These are phyloP conservation scores for Pangasius krempfi DNA, from an alignment of 2,797 vertebrate species.

Conservation along the genomic window DNA sequence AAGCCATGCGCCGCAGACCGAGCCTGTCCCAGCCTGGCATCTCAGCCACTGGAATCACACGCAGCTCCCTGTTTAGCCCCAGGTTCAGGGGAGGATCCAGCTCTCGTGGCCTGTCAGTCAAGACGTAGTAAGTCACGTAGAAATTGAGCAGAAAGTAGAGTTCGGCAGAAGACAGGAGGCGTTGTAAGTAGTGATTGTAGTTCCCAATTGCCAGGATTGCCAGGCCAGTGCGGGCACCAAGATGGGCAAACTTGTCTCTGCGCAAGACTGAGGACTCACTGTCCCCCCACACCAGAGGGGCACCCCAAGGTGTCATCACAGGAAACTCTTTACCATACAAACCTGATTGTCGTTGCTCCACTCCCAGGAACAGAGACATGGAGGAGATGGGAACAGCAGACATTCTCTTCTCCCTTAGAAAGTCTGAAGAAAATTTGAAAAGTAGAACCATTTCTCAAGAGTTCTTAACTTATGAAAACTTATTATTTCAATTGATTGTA, in stretches of 20 bases:
- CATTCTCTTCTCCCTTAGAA: slow-evolving; percentile 7
- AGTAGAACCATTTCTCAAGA: background rate
- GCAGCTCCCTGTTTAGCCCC: slow-evolving; percentile 67
- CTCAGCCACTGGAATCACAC: slow-evolving; percentile 68
- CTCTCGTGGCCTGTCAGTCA: slow-evolving; percentile 73
- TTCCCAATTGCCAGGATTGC: slow-evolving; percentile 72
- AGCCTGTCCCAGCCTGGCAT: slow-evolving; percentile 69
- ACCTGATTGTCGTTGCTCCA: slow-evolving; percentile 14
- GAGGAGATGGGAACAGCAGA: slow-evolving; percentile 32
- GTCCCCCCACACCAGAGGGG: slow-evolving; percentile 76
- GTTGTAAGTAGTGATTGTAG: slow-evolving; percentile 68
- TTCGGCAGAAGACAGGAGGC: slow-evolving; percentile 78
- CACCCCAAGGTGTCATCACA: slow-evolving; percentile 70
- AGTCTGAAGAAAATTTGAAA: slow-evolving; percentile 3
- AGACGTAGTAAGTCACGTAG: slow-evolving; percentile 77
- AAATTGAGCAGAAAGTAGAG: slow-evolving; percentile 75
- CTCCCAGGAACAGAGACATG: slow-evolving; percentile 28
- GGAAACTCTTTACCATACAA: slow-evolving; percentile 34
- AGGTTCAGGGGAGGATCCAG: slow-evolving; percentile 65
- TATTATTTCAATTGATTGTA: background rate
- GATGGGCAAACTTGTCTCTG: slow-evolving; percentile 60
- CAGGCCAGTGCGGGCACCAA: slow-evolving; percentile 60
- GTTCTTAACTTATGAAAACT: background rate
- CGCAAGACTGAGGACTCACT: slow-evolving; percentile 52
- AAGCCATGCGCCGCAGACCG: slow-evolving; percentile 65